These are phyloP conservation scores for Falco concolor DNA, from an alignment of 2,797 vertebrate genomes.

Conservation along the genomic window DNA sequence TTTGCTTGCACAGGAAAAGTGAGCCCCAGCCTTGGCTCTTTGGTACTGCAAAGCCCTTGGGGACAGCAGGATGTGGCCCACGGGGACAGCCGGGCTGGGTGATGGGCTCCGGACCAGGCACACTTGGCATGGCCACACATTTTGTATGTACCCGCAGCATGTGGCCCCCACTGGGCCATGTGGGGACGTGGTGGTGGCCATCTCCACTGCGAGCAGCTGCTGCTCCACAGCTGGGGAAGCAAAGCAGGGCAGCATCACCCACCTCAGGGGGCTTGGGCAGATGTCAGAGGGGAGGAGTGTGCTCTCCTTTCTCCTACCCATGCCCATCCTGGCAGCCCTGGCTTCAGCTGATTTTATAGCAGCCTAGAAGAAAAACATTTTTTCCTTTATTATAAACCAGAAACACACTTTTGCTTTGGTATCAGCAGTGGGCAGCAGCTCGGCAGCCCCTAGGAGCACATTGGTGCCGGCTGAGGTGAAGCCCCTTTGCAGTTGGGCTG, in stretches of 20 bases:
- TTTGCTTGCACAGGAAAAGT: rapidly evolving
- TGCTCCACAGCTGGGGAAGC: neutral
- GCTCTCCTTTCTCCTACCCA: neutral
- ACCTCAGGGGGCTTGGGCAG: neutral
- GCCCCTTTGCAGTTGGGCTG: neutral
- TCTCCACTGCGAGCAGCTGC: neutral
- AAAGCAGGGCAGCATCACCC: neutral
- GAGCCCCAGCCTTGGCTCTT: neutral
- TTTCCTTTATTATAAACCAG: neutral
- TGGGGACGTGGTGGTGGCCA: neutral
- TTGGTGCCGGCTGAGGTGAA: neutral
- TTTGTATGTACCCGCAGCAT: neutral
- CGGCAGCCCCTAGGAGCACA: rapidly evolving
- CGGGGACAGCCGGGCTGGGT: too few species aligned
- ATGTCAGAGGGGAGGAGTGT: neutral
- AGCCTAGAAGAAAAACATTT: neutral
- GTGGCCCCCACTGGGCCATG: rapidly evolving
- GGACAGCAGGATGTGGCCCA: neutral
- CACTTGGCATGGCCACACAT: neutral
- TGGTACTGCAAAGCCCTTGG: rapidly evolving
- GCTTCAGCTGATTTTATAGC: neutral
- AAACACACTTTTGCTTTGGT: neutral
- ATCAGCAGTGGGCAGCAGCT: neutral
- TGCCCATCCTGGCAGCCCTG: neutral
- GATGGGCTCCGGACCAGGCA: neutral